A percentile compares a stretch with the other conserved stretches of the same genome.
These are phyloP conservation scores for Lymantria monacha DNA, from an alignment of 2,888 invertebrate genomes.

Conservation along the genomic window DNA sequence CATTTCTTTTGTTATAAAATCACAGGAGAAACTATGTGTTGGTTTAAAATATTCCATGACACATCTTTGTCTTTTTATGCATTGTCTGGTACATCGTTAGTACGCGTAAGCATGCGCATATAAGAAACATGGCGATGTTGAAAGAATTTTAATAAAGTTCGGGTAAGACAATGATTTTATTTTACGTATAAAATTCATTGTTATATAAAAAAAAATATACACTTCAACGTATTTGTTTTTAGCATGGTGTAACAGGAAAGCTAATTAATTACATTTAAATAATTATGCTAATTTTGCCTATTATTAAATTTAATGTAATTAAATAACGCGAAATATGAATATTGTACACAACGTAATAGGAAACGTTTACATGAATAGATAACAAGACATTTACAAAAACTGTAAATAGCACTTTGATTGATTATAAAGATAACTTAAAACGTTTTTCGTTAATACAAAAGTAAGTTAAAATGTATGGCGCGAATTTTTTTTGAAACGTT, in stretches of 20 bases:
- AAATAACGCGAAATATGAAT: constrained; percentile 21
- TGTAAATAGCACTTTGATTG: constrained; percentile 54
- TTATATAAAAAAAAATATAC: too few relatives aligned
- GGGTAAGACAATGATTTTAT: constrained; percentile 6
- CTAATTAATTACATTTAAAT: too few relatives aligned
- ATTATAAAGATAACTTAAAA: constrained; percentile 58
- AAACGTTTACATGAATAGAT: constrained; percentile 48
- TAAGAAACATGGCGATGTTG: neutral
- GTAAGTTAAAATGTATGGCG: constrained; percentile 45
- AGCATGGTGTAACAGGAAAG: too few relatives aligned
- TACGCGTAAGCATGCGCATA: constrained; percentile 16
- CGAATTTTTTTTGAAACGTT: constrained; percentile 53
- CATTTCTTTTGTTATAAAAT: too few relatives aligned
- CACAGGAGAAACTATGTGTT: too few relatives aligned
- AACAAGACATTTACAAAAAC: constrained; percentile 61
- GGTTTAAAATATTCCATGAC: constrained; percentile 9
- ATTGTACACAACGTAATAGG: constrained; percentile 46
- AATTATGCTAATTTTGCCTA: too few relatives aligned
- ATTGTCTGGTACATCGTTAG: constrained; percentile 11
- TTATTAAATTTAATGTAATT: neutral
- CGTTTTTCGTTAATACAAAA: constrained; percentile 57
- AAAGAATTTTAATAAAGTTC: constrained; percentile 30
- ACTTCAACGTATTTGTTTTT: too few relatives aligned
- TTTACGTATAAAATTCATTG: too few relatives aligned
- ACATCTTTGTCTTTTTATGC: constrained; percentile 21